Percentiles rank a stretch among this genome's conserved stretches.
phyloP scores from a whole-genome alignment of 1,140 invertebrate species.

The Drosophila sulfurigaster region DNA sequence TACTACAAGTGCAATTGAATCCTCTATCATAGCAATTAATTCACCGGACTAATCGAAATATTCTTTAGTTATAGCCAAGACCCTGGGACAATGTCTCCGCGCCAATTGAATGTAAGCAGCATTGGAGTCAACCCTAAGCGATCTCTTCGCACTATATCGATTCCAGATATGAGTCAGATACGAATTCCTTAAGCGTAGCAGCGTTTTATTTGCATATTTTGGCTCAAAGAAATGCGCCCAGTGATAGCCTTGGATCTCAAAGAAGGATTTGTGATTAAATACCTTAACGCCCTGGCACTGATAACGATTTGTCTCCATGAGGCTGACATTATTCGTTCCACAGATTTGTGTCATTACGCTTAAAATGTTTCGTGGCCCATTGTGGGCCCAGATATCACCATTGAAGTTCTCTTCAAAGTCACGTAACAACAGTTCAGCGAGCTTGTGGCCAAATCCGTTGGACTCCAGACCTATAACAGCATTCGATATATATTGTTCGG shows the following conservation, averaged over 20 bases:
- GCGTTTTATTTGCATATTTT: background rate
- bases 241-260: slow-evolving; percentile 1
- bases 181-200: background rate
- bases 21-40: too few relatives aligned
- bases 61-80: background rate
- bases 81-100: slow-evolving; percentile 8
- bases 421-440: background rate
- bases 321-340: background rate
- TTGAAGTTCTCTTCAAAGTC: slow-evolving; percentile 1
- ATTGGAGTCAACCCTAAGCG: slow-evolving; percentile 4
- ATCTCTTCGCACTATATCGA: background rate
- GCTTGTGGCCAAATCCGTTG: background rate
- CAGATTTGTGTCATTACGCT: background rate
- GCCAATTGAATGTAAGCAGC: slow-evolving; percentile 24
- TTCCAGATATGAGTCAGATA: slow-evolving; percentile 22
- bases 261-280: slow-evolving; percentile 5
- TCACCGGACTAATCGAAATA: slow-evolving; percentile 7
- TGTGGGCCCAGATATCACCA: slow-evolving; percentile 84
- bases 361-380: slow-evolving; percentile 2
- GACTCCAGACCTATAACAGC: background rate
- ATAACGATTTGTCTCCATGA: background rate
- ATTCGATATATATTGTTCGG: background rate
- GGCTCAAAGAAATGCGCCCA: slow-evolving; percentile 18
- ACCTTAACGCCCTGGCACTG: slow-evolving; percentile 7
- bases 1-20: too few relatives aligned